phyloP scores from a whole-genome alignment of 2,113 vertebrate species.

The Anas platyrhynchos region DNA sequence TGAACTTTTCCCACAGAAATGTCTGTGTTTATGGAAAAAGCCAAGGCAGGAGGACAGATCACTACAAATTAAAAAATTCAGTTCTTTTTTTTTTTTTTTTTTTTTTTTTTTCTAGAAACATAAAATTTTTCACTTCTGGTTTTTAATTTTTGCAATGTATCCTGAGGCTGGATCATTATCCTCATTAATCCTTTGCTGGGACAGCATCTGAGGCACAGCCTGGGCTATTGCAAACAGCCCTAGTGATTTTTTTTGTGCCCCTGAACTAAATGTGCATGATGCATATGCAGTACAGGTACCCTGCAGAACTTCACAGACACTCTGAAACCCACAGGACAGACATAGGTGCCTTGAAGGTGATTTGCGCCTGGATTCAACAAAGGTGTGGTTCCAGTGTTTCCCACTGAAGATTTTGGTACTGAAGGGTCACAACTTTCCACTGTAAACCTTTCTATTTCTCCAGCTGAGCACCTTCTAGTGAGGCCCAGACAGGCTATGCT shows the following conservation, averaged over 20 bases:
- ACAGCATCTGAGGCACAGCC: not conserved
- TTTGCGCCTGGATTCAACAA: not conserved
- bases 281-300: accelerated
- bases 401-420: not conserved
- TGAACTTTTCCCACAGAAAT: not conserved
- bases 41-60: not conserved
- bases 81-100: not conserved
- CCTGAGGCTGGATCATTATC: not conserved
- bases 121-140: not conserved
- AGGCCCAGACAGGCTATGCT: not conserved
- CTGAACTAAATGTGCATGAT: not conserved
- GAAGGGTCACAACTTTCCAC: not conserved
- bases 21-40: not conserved
- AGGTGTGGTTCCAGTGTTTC: not conserved
- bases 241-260: not conserved
- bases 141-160: not conserved
- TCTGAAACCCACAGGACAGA: not conserved
- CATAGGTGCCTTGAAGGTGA: not conserved
- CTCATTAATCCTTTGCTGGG: not conserved
- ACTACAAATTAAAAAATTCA: not conserved
- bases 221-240: not conserved
- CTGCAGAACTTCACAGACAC: not conserved
- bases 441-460: not conserved
- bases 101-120: not conserved
- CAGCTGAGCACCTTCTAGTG: not conserved